Evolutionary conservation across 2,888 invertebrate species (phyloP).

Genomic region (Macrosoma leucophasiata): DNA sequence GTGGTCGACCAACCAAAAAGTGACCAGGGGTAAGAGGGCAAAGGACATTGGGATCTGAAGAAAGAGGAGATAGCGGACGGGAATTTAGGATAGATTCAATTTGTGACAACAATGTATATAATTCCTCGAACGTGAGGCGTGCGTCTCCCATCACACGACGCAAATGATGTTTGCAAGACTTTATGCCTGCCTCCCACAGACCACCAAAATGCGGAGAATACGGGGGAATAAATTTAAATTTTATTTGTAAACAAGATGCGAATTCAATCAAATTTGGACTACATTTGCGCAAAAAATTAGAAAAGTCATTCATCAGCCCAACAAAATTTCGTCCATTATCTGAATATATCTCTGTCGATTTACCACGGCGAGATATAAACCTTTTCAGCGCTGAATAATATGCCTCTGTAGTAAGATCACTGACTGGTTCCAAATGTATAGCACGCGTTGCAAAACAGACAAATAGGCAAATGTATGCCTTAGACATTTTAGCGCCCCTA

Average conservation of each 20-base stretch:
- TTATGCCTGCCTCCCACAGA: conserved; percentile 17
- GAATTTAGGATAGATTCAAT: conserved; percentile 28
- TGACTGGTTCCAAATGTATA: conserved; percentile 11
- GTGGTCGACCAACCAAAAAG: conserved; percentile 26
- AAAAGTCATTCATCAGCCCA: conserved; percentile 9
- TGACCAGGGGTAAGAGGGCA: conserved; percentile 34
- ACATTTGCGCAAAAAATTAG: conserved; percentile 2
- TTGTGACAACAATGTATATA: conserved; percentile 24
- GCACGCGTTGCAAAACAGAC: conserved; percentile 7
- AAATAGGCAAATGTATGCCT: conserved; percentile 15
- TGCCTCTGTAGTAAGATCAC: conserved; percentile 8
- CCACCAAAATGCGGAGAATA: conserved; percentile 22
- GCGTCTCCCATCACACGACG: conserved; percentile 17
- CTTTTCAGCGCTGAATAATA: conserved; percentile 11
- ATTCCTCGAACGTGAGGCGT: conserved; percentile 22
- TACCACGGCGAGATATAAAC: conserved; percentile 15
- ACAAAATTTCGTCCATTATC: conserved; percentile 15
- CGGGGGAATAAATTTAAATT: conserved; percentile 17
- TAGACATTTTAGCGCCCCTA: conserved; percentile 5
- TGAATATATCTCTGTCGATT: conserved; percentile 11
- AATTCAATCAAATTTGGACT: conserved; percentile 7
- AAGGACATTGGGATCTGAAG: conserved; percentile 25
- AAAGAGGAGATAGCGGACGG: conserved; percentile 24
- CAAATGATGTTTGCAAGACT: conserved; percentile 14
- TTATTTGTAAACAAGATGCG: conserved; percentile 4